phyloP scores from a whole-genome alignment of 2,113 vertebrate genomes.

The Eretmochelys imbricata region DNA sequence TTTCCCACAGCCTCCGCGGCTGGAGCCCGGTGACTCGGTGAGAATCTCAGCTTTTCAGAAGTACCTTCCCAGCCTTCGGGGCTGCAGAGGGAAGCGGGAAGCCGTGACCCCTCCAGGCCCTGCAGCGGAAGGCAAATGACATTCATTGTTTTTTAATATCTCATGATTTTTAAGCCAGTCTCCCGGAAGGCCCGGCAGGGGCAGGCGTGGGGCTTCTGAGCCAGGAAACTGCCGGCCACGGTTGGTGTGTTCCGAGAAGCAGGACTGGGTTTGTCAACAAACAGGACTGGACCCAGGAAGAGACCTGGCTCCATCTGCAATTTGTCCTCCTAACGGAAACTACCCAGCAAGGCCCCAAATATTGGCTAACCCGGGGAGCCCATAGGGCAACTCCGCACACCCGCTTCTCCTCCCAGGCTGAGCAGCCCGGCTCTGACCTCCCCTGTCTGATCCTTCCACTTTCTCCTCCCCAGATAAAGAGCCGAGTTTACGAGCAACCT shows the following conservation, averaged over 20 bases:
- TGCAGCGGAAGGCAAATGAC: not conserved
- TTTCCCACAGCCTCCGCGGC: not conserved
- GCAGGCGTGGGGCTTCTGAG: not conserved
- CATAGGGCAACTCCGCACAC: not conserved
- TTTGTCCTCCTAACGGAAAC: not conserved
- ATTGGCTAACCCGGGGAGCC: not conserved
- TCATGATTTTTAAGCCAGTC: not conserved
- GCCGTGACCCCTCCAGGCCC: not conserved
- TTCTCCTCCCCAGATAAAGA: not conserved
- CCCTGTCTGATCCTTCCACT: not conserved
- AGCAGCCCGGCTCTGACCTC: not conserved
- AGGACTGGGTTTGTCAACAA: not conserved
- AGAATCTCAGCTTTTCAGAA: not conserved
- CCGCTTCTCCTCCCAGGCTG: not conserved
- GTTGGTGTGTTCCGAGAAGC: not conserved
- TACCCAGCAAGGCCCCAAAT: not conserved
- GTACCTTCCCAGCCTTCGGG: not conserved
- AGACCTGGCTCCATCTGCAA: not conserved
- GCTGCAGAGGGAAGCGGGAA: not conserved
- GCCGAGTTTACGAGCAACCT: not conserved
- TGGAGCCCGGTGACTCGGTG: accelerated
- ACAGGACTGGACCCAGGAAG: not conserved
- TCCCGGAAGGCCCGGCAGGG: not conserved
- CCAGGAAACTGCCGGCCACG: not conserved
- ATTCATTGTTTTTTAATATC: not conserved